Conservation (phyloP, 1,140 invertebrate genomes). For the Alviniconcha marisindica region DNA sequence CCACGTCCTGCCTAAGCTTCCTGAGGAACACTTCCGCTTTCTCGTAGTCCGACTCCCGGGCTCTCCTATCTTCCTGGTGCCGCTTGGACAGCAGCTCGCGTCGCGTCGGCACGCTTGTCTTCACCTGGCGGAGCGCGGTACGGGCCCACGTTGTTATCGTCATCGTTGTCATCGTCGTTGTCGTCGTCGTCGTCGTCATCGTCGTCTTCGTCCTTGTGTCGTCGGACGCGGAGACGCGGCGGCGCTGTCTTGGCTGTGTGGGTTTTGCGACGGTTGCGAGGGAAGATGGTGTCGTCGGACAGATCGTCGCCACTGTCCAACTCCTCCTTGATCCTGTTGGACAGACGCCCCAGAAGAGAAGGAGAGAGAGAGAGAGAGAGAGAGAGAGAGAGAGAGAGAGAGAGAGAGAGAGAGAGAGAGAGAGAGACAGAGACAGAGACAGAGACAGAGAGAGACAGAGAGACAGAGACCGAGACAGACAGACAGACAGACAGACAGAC, state of each 20-base stretch:
- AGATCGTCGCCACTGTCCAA: not conserved
- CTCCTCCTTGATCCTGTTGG: not conserved
- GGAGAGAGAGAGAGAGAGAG: not conserved
- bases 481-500: too few relatives aligned
- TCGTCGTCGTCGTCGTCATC: constrained; percentile 25
- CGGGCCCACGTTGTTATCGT: not conserved
- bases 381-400: constrained; percentile 17
- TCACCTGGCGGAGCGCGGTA: not conserved
- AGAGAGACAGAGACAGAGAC: not conserved
- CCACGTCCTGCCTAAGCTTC: not conserved
- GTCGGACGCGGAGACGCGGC: not conserved
- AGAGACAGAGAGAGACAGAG: not conserved
- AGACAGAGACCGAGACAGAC: not conserved
- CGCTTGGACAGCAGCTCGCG: constrained; percentile 1
- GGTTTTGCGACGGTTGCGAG: not conserved
- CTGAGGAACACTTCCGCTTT: not conserved
- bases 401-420: constrained; percentile 10
- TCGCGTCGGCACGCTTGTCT: not conserved
- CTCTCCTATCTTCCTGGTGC: not conserved
- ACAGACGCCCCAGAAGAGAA: not conserved
- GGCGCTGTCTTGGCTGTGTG: constrained; percentile 27
- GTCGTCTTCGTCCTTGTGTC: not conserved
- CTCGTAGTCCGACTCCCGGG: constrained; percentile 14
- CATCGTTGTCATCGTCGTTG: constrained; percentile 6
- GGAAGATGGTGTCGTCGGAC: constrained; percentile 1